These are phyloP conservation scores for Trachymyrmex cornetzi DNA, from an alignment of 1,140 invertebrate species.

Conservation along the genomic window DNA sequence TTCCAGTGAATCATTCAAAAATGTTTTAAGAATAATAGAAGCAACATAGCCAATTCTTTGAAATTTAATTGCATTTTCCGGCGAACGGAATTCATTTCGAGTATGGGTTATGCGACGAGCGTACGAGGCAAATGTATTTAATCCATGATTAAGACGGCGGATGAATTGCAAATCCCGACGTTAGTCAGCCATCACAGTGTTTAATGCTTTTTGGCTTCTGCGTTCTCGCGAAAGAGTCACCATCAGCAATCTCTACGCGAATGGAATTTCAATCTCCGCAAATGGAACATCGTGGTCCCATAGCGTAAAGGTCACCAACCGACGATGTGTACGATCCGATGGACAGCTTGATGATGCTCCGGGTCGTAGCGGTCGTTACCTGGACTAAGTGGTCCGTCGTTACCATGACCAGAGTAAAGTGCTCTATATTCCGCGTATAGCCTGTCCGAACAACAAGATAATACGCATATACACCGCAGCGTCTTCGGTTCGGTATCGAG, in stretches of 20 bases:
- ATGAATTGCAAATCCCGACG: slow-evolving; percentile 71
- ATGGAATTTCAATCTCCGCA: slow-evolving; percentile 74
- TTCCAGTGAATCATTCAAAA: background rate
- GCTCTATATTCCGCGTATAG: slow-evolving; percentile 78
- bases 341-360: slow-evolving; percentile 72
- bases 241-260: slow-evolving; percentile 51
- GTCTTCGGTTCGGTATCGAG: background rate
- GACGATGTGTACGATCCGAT: slow-evolving; percentile 24
- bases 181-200: slow-evolving; percentile 65
- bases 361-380: slow-evolving; percentile 75
- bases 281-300: slow-evolving; percentile 73
- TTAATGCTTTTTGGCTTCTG: slow-evolving; percentile 66
- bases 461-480: slow-evolving; percentile 56
- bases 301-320: slow-evolving; percentile 77
- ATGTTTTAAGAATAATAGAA: background rate
- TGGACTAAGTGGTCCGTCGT: slow-evolving; percentile 79
- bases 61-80: background rate
- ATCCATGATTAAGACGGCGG: slow-evolving; percentile 66
- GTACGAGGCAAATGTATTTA: slow-evolving; percentile 44
- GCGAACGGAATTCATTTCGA: background rate
- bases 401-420: slow-evolving; percentile 78
- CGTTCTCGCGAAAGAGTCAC: slow-evolving; percentile 9
- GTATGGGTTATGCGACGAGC: slow-evolving; percentile 58
- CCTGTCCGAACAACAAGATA: slow-evolving; percentile 68
- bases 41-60: background rate